A percentile compares a stretch with the other conserved stretches of the same genome.
Evolutionary conservation across 2,888 invertebrate genomes (phyloP).

Genomic region (Acrobasis suavella): DNA sequence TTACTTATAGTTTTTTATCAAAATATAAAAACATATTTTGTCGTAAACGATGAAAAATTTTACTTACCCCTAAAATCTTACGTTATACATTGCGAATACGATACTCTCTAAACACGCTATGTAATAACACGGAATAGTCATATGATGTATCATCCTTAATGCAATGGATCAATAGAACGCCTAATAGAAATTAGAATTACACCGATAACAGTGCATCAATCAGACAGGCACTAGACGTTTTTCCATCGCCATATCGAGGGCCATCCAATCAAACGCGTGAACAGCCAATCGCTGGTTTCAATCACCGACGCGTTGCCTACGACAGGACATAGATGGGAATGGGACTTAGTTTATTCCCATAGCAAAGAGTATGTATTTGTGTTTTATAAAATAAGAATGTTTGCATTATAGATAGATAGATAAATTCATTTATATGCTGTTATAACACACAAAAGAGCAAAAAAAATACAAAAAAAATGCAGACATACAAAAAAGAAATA

Average conservation of each 20-base stretch:
- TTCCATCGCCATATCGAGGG: slow-evolving; percentile 13
- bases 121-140: too few species aligned
- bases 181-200: not conserved
- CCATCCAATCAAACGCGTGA: slow-evolving; percentile 15
- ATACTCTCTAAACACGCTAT: too few species aligned
- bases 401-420: too few species aligned
- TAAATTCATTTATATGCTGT: too few species aligned
- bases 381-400: too few species aligned
- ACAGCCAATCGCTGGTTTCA: slow-evolving; percentile 14
- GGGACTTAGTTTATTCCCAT: not conserved
- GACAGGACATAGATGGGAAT: not conserved
- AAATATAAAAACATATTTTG: not conserved
- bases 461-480: too few species aligned
- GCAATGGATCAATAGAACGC: not conserved
- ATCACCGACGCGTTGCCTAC: not conserved
- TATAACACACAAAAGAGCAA: too few species aligned
- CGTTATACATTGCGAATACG: too few species aligned
- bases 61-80: not conserved
- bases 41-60: not conserved
- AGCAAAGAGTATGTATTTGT: too few species aligned
- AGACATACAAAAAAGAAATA: too few species aligned
- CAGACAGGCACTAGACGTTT: not conserved
- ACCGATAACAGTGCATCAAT: slow-evolving; percentile 9
- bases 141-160: not conserved
- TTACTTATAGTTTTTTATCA: too few species aligned